phyloP scores from a whole-genome alignment of 2,797 vertebrate genomes.

The Acanthopagrus latus region DNA sequence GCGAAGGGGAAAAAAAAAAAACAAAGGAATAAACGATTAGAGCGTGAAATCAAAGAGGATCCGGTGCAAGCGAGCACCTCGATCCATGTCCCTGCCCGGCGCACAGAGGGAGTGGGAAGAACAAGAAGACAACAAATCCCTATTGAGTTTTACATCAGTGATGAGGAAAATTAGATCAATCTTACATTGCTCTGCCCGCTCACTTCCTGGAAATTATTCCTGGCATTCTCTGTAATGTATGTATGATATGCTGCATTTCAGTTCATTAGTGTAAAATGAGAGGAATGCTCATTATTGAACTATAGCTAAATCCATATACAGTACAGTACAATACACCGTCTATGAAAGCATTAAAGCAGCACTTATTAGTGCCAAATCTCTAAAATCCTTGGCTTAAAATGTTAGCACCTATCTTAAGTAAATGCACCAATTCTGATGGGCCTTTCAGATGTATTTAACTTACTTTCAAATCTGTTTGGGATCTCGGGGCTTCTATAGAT shows the following conservation, averaged over 20 bases:
- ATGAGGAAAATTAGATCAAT: slow-evolving; percentile 28
- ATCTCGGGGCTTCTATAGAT: too few relatives aligned
- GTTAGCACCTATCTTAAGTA: too few relatives aligned
- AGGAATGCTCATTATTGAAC: not conserved
- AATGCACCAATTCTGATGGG: too few relatives aligned
- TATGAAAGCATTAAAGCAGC: not conserved
- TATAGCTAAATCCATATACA: not conserved
- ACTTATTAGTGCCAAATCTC: not conserved
- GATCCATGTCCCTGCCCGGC: slow-evolving; percentile 36
- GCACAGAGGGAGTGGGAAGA: slow-evolving; percentile 22
- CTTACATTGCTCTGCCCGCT: slow-evolving; percentile 2
- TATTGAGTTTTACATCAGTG: slow-evolving; percentile 22
- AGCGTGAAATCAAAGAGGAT: slow-evolving; percentile 40
- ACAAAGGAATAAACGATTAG: not conserved
- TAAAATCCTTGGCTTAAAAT: too few relatives aligned
- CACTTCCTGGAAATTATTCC: not conserved
- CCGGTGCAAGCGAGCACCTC: slow-evolving; percentile 3
- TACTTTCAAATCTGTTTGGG: too few relatives aligned
- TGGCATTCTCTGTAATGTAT: not conserved
- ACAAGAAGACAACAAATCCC: slow-evolving; percentile 24
- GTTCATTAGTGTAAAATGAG: not conserved
- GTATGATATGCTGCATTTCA: not conserved
- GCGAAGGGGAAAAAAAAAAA: not conserved
- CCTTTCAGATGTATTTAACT: too few relatives aligned
- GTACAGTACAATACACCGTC: not conserved